Evolutionary conservation across 2,888 invertebrate genomes (phyloP).

Genomic region (Diplazon laetatorius): DNA sequence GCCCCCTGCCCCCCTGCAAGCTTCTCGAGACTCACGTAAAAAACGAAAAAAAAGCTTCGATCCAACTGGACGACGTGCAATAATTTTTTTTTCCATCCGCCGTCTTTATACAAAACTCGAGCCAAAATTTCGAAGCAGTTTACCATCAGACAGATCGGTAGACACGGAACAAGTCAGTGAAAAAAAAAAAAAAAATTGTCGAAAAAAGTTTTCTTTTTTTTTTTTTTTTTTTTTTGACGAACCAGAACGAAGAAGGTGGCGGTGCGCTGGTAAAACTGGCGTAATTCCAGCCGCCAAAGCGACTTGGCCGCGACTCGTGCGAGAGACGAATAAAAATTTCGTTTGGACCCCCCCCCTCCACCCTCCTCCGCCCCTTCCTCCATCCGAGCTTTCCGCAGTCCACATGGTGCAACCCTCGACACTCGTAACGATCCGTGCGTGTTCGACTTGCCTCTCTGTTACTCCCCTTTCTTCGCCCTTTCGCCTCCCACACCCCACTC

Average conservation of each 20-base stretch:
- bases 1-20: conserved; percentile 2
- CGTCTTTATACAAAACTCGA: conserved; percentile 30
- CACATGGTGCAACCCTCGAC: conserved; percentile 36
- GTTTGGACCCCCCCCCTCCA: conserved; percentile 17
- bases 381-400: neutral
- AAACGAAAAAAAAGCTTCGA: conserved; percentile 23
- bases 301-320: conserved; percentile 65
- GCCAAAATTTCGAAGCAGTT: conserved; percentile 57
- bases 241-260: conserved; percentile 42
- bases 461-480: conserved; percentile 12
- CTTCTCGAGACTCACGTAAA: neutral
- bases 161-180: conserved; percentile 21
- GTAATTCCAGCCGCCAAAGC: conserved; percentile 73
- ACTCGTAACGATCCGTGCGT: conserved; percentile 61
- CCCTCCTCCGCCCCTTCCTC: neutral
- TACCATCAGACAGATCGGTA: conserved; percentile 52
- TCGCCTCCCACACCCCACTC: conserved; percentile 28
- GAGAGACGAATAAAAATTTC: conserved; percentile 62
- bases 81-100: conserved; percentile 43
- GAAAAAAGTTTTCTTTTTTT: no score
- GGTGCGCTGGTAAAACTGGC: conserved; percentile 71
- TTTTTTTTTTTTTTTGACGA: no score
- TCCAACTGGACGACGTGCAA: conserved; percentile 21
- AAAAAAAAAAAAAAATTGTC: conserved; percentile 16
- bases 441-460: neutral